Base-by-base conservation (phyloP, 2,113 vertebrate genomes). In the Setophaga coronata region DNA sequence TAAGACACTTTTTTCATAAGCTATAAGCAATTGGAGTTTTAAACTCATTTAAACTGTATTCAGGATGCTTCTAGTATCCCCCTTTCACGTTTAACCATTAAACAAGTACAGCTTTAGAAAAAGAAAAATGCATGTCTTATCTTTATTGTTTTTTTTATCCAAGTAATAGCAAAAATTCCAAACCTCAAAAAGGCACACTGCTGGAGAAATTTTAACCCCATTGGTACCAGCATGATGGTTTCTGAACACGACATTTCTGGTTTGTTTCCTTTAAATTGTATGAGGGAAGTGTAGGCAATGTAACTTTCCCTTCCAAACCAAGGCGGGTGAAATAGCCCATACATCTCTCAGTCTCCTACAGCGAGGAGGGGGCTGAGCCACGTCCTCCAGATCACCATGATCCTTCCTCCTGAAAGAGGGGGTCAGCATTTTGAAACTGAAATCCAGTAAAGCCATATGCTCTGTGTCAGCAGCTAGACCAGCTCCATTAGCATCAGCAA, bases 21-120 rank as follows among this genome's bases (percentile, higher is more conserved):
- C 72, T 74, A 61, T 82, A 82, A 92, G 53, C 40, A 94, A 90
- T 24, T 87, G 38, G 58, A 94, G 83, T 92, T 94, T 96, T 72
- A 89, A 92, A 94, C 53, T 87, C 58, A 67, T 92, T 90, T 93
- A 60, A 83, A 80, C 34, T 82, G 18, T 72, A 77, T 91, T 90
- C 64, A 71, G 45, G 81, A 78, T 93, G 51, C 69, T 82, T 93
- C 80, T 83, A 53, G 34, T 54, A 87, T 43, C 53, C 43, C 29
- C 10, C 58, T 92, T 92, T 90, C 33, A 58, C 47, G 14, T 82
- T 89, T 60, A 93, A 58, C 77, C 23, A 57, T 61, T 94, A 86
- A 93, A 81, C 31, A 13, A 90, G 45, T 66, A 77, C 28, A 60
- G 34, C 18, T 25, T 61, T 81, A 56, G 61, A 57, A 90, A 76